These are phyloP conservation scores for Cylindroiulus punctatus DNA, from an alignment of 2,888 invertebrate genomes.

Conservation along the genomic window DNA sequence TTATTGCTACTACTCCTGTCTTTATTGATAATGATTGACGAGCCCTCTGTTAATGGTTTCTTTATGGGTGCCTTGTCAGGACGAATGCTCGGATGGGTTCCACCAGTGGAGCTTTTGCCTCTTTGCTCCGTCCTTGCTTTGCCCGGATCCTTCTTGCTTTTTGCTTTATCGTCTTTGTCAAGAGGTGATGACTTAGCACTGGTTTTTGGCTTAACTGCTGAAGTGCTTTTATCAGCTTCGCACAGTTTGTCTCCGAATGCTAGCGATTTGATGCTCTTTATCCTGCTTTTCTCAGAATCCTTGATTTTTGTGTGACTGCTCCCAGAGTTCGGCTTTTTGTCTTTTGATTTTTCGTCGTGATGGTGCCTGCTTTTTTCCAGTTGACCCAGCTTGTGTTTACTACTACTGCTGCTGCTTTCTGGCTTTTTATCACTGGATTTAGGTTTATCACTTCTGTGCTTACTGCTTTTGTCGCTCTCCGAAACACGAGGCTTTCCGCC, in stretches of 20 bases:
- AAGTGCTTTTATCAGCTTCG: slow-evolving; percentile 13
- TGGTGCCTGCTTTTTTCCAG: not conserved
- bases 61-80: not conserved
- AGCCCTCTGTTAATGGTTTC: not conserved
- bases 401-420: slow-evolving; percentile 20
- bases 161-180: not conserved
- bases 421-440: slow-evolving; percentile 40
- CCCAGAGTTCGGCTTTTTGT: not conserved
- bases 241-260: slow-evolving; percentile 12
- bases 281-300: not conserved
- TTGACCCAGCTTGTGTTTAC: not conserved
- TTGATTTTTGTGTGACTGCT: not conserved
- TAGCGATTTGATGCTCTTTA: not conserved
- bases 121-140: not conserved
- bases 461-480: not conserved
- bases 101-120: not conserved
- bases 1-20: not conserved
- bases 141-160: not conserved
- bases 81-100: not conserved
- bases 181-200: not conserved
- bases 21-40: not conserved
- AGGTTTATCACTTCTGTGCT: not conserved
- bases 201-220: not conserved
- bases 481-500: not conserved
- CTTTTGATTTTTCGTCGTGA: slow-evolving; percentile 24